These are phyloP conservation scores for Dicycla oo DNA, from an alignment of 2,888 invertebrate species.

Conservation along the genomic window DNA sequence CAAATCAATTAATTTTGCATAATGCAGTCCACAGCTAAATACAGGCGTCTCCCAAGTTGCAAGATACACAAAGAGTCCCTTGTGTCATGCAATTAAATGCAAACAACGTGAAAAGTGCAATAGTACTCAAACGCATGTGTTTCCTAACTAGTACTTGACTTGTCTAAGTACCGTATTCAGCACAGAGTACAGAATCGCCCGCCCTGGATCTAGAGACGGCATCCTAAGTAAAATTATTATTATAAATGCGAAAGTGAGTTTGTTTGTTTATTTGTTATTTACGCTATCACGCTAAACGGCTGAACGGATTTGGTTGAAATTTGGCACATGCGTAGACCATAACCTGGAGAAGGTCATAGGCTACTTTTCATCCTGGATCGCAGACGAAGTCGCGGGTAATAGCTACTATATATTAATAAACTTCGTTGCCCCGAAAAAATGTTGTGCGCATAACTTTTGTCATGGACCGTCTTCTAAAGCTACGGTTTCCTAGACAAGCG, in stretches of 20 bases:
- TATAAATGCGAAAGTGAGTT: no score
- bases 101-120: slow-evolving; percentile 20
- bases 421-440: not conserved
- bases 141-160: slow-evolving; percentile 1
- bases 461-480: not conserved
- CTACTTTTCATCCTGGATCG: no score
- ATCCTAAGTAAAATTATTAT: no score
- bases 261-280: no score
- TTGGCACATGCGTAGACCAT: no score
- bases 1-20: not conserved
- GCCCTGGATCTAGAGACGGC: not conserved
- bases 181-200: not conserved
- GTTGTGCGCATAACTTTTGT: not conserved
- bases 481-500: no score
- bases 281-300: no score
- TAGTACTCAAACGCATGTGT: slow-evolving; percentile 24
- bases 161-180: slow-evolving; percentile 18
- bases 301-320: no score
- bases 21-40: slow-evolving; percentile 2
- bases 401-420: no score
- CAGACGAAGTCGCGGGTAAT: no score
- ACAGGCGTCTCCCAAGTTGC: not conserved
- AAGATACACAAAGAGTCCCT: slow-evolving; percentile 14
- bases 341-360: no score
- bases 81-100: slow-evolving; percentile 26